Evolutionary conservation across 2,797 vertebrate species (phyloP), one percentile per base, ranked within the genome.

Genomic region (Zalophus californianus): DNA sequence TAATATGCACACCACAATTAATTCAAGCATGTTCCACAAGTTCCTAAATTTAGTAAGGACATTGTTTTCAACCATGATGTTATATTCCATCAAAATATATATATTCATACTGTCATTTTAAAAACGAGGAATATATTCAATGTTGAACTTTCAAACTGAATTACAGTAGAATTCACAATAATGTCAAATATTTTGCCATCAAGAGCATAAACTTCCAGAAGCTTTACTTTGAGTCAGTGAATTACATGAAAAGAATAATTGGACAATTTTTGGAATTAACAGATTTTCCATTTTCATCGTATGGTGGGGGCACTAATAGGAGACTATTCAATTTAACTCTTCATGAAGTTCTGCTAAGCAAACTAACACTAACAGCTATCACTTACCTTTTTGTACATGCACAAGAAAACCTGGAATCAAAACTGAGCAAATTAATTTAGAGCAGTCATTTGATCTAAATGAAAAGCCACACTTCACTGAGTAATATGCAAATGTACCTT

Each of bases 371-470:
- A 60, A 29, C 11, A 58, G 54, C 38, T 5, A 41, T 58, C 79
- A 52, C 41, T 68, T 62, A 44, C 14, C 52, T 48, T 60, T 83
- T 70, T 29, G 60, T n/a, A 5, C 15, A 18, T 5, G n/a, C 54
- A 44, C 7, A 48, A 41, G 86, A 50, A 52, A 56, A 78, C 27
- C 41, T 78, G 70, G 83, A 60, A 66, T 79, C 90, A 64, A 90
- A 84, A 52, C 54, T n/a, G 50, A 94, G 58, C 68, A 54, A 58
- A 70, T 86, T 92, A 56, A 86, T 77, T 90, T 85, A 73, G 87
- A 84, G 41, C 70, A 32, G 80, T 90, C 73, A 58, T 86, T 96
- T 82, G 72, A 92, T 89, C 73, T 75, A 68, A 94, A 86, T 80
- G 73, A 68, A 94, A 80, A 56, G 23, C 52, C 85, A 70, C 66